phyloP scores from a whole-genome alignment of 2,888 invertebrate species.

The Volucella zonaria region DNA sequence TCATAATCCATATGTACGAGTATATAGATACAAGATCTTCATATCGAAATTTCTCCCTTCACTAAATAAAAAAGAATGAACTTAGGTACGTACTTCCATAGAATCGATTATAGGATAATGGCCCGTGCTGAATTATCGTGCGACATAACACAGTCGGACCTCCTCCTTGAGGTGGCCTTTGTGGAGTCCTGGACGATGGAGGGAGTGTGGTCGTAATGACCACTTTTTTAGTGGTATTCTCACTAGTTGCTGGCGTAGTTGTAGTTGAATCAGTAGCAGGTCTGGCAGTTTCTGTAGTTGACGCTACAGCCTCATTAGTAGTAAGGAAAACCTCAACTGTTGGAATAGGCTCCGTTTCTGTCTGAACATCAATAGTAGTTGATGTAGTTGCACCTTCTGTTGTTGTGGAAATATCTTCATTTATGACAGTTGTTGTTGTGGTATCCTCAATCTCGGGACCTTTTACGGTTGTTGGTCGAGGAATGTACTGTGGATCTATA shows the following conservation, averaged over 20 bases:
- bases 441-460: slow-evolving; percentile 1
- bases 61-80: neutral
- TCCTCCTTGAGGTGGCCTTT: neutral
- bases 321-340: neutral
- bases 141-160: neutral
- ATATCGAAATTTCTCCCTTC: no score
- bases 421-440: slow-evolving; percentile 13
- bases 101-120: neutral
- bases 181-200: neutral
- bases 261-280: slow-evolving; percentile 12
- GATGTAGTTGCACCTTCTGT: neutral
- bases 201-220: neutral
- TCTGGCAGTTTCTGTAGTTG: neutral
- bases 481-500: slow-evolving; percentile 41
- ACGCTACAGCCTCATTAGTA: neutral
- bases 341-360: slow-evolving; percentile 17
- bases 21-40: no score
- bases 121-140: neutral
- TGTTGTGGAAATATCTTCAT: slow-evolving; percentile 11
- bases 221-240: slow-evolving; percentile 8
- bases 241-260: neutral
- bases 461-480: slow-evolving; percentile 5
- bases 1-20: no score
- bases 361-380: neutral
- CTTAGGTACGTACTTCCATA: neutral